A percentile compares a stretch with the other conserved stretches of the same genome.
phyloP scores from a whole-genome alignment of 2,797 vertebrate species.

The Miichthys miiuy region DNA sequence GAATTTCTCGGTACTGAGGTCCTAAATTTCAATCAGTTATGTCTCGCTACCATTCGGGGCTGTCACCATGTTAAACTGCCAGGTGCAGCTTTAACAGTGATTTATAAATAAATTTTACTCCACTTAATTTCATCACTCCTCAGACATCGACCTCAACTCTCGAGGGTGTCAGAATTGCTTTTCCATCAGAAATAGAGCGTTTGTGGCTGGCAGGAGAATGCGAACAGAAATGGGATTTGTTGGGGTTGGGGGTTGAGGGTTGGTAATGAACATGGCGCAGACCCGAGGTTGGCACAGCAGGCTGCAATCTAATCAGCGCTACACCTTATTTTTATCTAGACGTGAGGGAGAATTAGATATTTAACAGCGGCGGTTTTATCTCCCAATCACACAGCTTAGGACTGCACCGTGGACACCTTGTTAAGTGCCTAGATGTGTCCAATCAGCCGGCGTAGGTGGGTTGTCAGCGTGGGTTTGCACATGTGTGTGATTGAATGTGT shows the following conservation, averaged over 20 bases:
- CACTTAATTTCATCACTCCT: constrained; percentile 68
- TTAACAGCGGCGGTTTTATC: constrained; percentile 63
- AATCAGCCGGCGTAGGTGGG: constrained; percentile 64
- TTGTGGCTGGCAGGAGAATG: constrained; percentile 52
- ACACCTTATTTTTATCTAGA: constrained; percentile 71
- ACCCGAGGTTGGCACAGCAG: constrained; percentile 61
- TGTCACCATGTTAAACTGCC: constrained; percentile 59
- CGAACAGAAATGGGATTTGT: constrained; percentile 47
- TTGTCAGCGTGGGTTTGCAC: constrained; percentile 43
- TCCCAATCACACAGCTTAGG: constrained; percentile 63
- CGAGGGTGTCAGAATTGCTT: constrained; percentile 64
- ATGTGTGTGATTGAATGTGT: constrained; percentile 46
- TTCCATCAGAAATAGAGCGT: constrained; percentile 62
- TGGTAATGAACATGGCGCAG: constrained; percentile 64
- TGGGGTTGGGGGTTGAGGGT: constrained; percentile 18
- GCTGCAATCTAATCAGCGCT: constrained; percentile 72
- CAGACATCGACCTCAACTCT: constrained; percentile 57
- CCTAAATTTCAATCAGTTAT: constrained; percentile 53
- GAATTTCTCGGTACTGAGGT: not conserved
- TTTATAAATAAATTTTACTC: constrained; percentile 69
- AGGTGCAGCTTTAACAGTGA: constrained; percentile 57
- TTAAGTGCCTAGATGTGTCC: constrained; percentile 64
- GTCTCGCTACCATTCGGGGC: constrained; percentile 31
- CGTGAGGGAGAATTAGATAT: constrained; percentile 62
- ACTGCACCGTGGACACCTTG: constrained; percentile 61